A percentile compares a stretch with the other conserved stretches of the same genome.
phyloP scores from a whole-genome alignment of 2,113 vertebrate genomes.

The Maccullochella peelii region DNA sequence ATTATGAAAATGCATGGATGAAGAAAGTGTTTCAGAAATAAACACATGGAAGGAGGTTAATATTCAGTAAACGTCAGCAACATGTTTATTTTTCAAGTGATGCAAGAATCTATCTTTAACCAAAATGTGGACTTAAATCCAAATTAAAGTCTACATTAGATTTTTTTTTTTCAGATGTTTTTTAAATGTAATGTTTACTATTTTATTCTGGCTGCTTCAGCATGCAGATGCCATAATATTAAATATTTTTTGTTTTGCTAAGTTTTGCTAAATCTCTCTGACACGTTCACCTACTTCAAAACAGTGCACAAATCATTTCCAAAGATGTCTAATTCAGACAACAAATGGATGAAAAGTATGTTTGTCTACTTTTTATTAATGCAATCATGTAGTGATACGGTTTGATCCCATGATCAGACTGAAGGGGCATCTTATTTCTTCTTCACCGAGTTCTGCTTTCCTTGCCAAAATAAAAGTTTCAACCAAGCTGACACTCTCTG shows the following conservation, averaged over 20 bases:
- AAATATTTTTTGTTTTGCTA: background rate
- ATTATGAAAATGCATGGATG: background rate
- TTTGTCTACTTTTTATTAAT: background rate
- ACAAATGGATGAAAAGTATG: background rate
- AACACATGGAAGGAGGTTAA: background rate
- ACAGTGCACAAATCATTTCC: background rate
- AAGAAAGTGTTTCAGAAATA: background rate
- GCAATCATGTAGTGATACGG: background rate
- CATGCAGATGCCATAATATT: background rate
- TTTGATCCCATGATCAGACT: background rate
- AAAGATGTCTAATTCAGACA: background rate
- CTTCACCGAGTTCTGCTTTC: background rate
- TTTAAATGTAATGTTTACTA: background rate
- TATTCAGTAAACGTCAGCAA: background rate
- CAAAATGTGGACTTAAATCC: too few species aligned
- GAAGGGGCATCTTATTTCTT: background rate
- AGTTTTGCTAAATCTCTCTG: background rate
- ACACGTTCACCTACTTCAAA: background rate
- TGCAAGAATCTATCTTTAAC: background rate
- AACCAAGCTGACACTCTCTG: background rate
- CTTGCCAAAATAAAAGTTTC: conserved; percentile 16
- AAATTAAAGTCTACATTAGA: background rate
- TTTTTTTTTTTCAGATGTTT: background rate
- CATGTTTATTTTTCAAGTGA: conserved; percentile 7
- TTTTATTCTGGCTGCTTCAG: background rate